A percentile compares a stretch with the other conserved stretches of the same genome.
These are phyloP conservation scores for Agraylea sexmaculata DNA, from an alignment of 1,140 invertebrate genomes.

Conservation along the genomic window DNA sequence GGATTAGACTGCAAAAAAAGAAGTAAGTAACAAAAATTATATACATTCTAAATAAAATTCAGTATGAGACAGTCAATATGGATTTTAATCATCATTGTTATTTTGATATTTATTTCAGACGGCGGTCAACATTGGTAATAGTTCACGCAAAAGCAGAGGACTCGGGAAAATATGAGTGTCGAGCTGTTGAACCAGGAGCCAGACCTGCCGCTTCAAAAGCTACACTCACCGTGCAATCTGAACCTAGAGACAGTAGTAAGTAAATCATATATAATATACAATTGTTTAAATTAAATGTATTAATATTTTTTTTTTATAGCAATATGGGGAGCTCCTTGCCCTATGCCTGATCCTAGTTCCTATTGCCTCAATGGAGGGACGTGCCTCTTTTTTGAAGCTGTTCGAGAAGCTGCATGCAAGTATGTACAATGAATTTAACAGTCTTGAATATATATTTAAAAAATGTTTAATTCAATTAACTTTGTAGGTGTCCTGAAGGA, in stretches of 20 bases:
- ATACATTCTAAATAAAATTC: too few relatives aligned
- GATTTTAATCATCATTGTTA: neutral
- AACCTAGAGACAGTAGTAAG: constrained; percentile 40
- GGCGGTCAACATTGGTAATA: constrained; percentile 66
- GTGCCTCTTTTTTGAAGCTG: constrained; percentile 64
- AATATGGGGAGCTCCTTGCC: constrained; percentile 51
- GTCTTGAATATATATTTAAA: neutral
- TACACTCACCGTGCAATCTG: constrained; percentile 44
- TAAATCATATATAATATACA: constrained; percentile 16
- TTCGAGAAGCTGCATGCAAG: constrained; percentile 70
- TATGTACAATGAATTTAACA: constrained; percentile 36
- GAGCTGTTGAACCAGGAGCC: constrained; percentile 44
- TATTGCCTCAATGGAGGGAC: constrained; percentile 71
- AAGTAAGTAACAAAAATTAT: constrained; percentile 24
- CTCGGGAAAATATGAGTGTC: constrained; percentile 62
- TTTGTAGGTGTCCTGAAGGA: constrained; percentile 70
- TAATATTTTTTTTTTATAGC: constrained; percentile 37
- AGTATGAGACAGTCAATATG: neutral
- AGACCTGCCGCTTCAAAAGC: constrained; percentile 43
- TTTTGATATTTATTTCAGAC: constrained; percentile 37
- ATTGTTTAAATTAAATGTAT: constrained; percentile 8
- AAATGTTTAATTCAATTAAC: constrained; percentile 8
- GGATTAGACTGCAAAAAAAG: constrained; percentile 37
- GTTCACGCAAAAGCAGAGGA: constrained; percentile 54
- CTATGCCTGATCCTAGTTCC: constrained; percentile 41